These are phyloP conservation scores for honey bee (Apis mellifera) DNA, from an alignment of 1,140 invertebrate genomes.

Conservation along the genomic window DNA sequence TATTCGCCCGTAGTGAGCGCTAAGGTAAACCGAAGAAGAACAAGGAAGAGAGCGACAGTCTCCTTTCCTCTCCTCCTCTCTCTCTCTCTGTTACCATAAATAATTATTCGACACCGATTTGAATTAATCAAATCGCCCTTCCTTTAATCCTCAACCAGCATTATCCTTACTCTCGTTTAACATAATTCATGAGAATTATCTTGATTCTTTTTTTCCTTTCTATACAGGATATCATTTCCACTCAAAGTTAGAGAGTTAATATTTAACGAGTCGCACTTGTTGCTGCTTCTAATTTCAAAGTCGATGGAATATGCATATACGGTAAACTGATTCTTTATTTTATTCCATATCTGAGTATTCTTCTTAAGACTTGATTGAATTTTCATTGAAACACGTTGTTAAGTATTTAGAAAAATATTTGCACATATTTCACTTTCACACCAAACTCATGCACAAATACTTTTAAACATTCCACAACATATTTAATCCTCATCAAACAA, in stretches of 20 bases:
- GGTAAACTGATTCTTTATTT: not conserved
- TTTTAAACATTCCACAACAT: too few relatives aligned
- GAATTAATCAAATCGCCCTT: conserved; percentile 18
- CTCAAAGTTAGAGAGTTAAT: conserved; percentile 1
- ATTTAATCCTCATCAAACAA: too few relatives aligned
- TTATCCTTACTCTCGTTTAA: not conserved
- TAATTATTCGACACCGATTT: conserved; percentile 28
- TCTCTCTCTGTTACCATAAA: conserved; percentile 11
- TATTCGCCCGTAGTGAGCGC: conserved; percentile 42
- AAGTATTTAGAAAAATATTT: too few relatives aligned
- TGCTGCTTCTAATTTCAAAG: not conserved
- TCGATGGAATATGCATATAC: not conserved
- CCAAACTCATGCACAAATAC: too few relatives aligned
- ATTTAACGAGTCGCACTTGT: conserved; percentile 11
- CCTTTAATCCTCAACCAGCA: not conserved
- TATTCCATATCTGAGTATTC: too few relatives aligned
- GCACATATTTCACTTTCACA: too few relatives aligned
- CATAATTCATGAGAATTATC: not conserved
- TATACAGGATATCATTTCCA: too few relatives aligned
- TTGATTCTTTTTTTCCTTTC: not conserved
- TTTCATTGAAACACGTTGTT: too few relatives aligned
- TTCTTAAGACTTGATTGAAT: too few relatives aligned
- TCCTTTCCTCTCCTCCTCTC: conserved; percentile 2
- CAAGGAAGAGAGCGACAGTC: conserved; percentile 27
- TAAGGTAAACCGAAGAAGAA: conserved; percentile 28